Evolutionary conservation across 1,140 invertebrate species (phyloP).

Genomic region (Triops longicaudatus): DNA sequence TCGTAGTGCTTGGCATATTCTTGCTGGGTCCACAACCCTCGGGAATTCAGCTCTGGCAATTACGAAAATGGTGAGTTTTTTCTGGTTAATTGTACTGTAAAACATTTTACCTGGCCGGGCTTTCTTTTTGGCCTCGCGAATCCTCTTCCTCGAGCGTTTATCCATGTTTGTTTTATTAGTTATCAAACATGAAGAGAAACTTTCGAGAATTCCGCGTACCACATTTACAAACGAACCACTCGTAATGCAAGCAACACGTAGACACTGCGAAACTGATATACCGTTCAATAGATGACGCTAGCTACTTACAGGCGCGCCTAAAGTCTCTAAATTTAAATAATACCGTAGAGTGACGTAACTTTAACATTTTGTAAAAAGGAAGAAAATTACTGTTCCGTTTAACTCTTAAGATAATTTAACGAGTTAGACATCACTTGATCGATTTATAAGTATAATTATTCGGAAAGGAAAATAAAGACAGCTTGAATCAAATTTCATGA

Average conservation of each 20-base stretch:
- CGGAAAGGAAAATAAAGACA: too few species aligned
- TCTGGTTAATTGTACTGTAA: neutral
- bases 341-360: too few species aligned
- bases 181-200: neutral
- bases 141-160: conserved; percentile 68
- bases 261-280: neutral
- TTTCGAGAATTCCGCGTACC: neutral
- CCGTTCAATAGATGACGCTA: too few species aligned
- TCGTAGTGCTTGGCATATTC: conserved; percentile 72
- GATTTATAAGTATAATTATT: too few species aligned
- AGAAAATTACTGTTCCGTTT: too few species aligned
- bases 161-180: conserved; percentile 43
- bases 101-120: conserved; percentile 66
- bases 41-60: conserved; percentile 71
- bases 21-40: conserved; percentile 66
- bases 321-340: too few species aligned
- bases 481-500: too few species aligned
- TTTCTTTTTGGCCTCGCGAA: conserved; percentile 77
- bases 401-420: too few species aligned
- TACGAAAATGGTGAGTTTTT: neutral
- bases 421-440: too few species aligned
- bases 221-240: neutral
- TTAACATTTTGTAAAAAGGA: too few species aligned
- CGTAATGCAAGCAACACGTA: neutral
- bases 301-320: too few species aligned